Base-by-base conservation (phyloP, 92 coral and sea anemone genomes). In the Actinernus sp. region DNA sequence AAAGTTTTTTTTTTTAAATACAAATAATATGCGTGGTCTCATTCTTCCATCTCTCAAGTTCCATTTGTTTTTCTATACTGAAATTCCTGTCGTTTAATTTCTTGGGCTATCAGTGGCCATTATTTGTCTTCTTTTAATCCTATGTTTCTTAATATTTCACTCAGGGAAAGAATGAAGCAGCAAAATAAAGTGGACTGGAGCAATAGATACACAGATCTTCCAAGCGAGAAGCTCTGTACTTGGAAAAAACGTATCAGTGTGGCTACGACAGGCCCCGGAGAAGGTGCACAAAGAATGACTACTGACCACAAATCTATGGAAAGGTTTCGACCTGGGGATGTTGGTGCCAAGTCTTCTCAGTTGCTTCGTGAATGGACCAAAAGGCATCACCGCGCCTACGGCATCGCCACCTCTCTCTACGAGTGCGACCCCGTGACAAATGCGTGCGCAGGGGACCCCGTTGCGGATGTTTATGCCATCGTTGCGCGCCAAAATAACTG, bases 221-320 rank as follows among this genome's bases (percentile, higher is more conserved):
- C 97, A 28, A 58, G 89, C 32, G 88, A 81, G 4, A 71, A 16
- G 21, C 81, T 95, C 27, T 62, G 74, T 4, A 70, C 92, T 22
- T 75, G 88, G 49, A 64, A 55, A 12, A 39, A 49, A 49, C 76
- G 73, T 31, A 50, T 86, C n/a, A 66, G 68, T 26, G 88, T 83
- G 0, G 97, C 95, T 10, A 87, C 93, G 19, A 95, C 99, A 46
- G 99, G 99, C 1, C 99, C 99, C 7, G 97, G 70, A 14, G 97
- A 87, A 10, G 99, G 99, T 2, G 65, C 85, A 34, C 66, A 71
- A 24, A 80, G 75, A 58, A 76, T 95, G 2, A 48, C 49, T 22
- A 46, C 84, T 1, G 56, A 53, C 3, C 41, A 52, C 26, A 64
- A 28, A 44, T 59, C 71, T 13, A 46, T 66, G 25, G 48, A 73